Evolutionary conservation across 2,797 vertebrate genomes (phyloP).

Genomic region (Catostomus latipinnis): DNA sequence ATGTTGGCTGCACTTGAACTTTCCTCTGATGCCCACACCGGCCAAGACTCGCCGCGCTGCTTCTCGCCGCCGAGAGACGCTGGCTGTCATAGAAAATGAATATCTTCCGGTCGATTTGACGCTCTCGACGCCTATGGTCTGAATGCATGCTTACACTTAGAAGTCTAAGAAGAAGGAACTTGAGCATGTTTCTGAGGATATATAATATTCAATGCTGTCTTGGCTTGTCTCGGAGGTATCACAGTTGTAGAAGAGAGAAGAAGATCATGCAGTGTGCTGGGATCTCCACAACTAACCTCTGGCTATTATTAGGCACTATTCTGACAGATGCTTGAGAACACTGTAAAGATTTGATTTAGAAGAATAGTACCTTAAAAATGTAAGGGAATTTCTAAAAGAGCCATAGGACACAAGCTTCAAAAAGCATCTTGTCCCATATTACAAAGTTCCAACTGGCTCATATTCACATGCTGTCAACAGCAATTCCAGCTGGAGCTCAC

Average conservation of each 20-base stretch:
- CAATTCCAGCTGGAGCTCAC: not conserved
- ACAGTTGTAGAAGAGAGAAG: not conserved
- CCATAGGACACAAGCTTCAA: too few relatives aligned
- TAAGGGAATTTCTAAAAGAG: too few relatives aligned
- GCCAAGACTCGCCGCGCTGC: too few relatives aligned
- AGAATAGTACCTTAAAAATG: not conserved
- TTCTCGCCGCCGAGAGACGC: too few relatives aligned
- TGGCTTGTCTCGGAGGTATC: constrained; percentile 6
- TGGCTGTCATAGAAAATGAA: too few relatives aligned
- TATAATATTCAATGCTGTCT: not conserved
- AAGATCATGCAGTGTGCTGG: not conserved
- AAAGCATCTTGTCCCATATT: not conserved
- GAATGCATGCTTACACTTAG: not conserved
- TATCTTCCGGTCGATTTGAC: too few relatives aligned
- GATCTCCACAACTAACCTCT: constrained; percentile 15
- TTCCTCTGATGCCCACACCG: too few relatives aligned
- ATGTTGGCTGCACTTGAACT: too few relatives aligned
- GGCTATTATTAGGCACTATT: not conserved
- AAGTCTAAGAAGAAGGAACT: constrained; percentile 26
- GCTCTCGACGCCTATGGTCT: too few relatives aligned
- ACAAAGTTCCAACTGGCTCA: not conserved
- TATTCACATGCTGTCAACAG: not conserved
- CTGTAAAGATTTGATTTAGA: not conserved
- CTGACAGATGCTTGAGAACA: not conserved
- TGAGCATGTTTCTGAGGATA: constrained; percentile 1